Evolutionary conservation across 1,140 invertebrate species (phyloP).

Genomic region (Notospermus geniculatus): DNA sequence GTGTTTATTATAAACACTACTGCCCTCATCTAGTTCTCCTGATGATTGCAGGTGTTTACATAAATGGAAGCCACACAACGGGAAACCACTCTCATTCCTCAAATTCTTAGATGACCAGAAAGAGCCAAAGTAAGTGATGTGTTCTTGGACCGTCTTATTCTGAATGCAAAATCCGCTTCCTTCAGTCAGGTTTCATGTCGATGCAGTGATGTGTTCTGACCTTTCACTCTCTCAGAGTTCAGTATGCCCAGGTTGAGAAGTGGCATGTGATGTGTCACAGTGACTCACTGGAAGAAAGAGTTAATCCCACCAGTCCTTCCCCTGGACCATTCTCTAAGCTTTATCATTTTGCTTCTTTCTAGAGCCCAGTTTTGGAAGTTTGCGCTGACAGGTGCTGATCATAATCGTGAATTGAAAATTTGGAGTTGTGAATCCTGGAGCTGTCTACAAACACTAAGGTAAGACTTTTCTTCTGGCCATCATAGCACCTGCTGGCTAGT

Average conservation of each 20-base stretch:
- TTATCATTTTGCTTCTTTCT: conserved; percentile 21
- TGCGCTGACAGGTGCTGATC: conserved; percentile 83
- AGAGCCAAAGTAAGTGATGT: conserved; percentile 60
- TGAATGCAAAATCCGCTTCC: no score
- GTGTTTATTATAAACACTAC: no score
- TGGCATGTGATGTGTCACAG: no score
- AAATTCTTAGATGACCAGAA: conserved; percentile 92
- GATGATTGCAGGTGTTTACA: conserved; percentile 69
- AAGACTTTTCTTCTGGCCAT: conserved; percentile 6
- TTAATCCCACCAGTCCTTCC: no score
- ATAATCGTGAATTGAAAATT: conserved; percentile 87
- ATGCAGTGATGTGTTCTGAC: no score
- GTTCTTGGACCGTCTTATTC: no score
- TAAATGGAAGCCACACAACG: conserved; percentile 86
- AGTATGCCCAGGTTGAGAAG: no score
- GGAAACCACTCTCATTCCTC: conserved; percentile 77
- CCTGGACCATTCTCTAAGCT: no score
- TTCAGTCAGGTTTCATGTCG: no score
- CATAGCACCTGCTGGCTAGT: neutral
- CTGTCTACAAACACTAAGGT: conserved; percentile 84
- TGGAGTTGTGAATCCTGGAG: conserved; percentile 93
- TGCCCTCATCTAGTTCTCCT: no score
- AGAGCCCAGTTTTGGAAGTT: conserved; percentile 91
- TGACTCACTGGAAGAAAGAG: no score
- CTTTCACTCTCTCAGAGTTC: no score